Evolutionary conservation across 1,140 invertebrate species (phyloP).

Genomic region (Augochlora pura): DNA sequence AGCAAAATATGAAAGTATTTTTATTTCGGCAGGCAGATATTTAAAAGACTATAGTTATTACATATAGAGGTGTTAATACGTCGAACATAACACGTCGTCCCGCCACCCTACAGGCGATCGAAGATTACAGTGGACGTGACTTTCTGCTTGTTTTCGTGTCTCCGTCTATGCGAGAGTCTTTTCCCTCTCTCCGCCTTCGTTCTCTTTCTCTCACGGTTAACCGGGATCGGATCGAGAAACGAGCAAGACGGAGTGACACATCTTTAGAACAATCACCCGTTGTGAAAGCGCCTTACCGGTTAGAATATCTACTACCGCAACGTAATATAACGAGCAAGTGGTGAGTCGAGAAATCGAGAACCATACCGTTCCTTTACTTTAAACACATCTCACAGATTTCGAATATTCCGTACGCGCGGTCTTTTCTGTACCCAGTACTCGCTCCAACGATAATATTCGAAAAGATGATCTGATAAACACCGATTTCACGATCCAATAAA

Average conservation of each 20-base stretch:
- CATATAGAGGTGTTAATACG: conserved; percentile 43
- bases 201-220: conserved; percentile 37
- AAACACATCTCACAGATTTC: neutral
- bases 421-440: too few relatives aligned
- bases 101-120: conserved; percentile 34
- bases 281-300: conserved; percentile 67
- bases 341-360: conserved; percentile 48
- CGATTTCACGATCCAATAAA: neutral
- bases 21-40: neutral
- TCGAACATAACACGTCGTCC: conserved; percentile 11
- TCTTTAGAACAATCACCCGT: conserved; percentile 70
- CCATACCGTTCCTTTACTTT: conserved; percentile 7
- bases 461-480: neutral
- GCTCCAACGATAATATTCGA: too few relatives aligned
- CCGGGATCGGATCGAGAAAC: conserved; percentile 29
- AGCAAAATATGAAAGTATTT: conserved; percentile 4
- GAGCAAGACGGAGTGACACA: conserved; percentile 62
- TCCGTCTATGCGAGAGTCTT: conserved; percentile 26
- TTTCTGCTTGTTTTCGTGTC: conserved; percentile 59
- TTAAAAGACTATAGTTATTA: conserved; percentile 18
- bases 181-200: conserved; percentile 4
- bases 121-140: conserved; percentile 69
- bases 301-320: conserved; percentile 49
- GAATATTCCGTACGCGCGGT: too few relatives aligned
- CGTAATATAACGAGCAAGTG: conserved; percentile 53